These are phyloP conservation scores for Ditylenchus dipsaci DNA, from an alignment of 1,140 invertebrate species.

Conservation along the genomic window DNA sequence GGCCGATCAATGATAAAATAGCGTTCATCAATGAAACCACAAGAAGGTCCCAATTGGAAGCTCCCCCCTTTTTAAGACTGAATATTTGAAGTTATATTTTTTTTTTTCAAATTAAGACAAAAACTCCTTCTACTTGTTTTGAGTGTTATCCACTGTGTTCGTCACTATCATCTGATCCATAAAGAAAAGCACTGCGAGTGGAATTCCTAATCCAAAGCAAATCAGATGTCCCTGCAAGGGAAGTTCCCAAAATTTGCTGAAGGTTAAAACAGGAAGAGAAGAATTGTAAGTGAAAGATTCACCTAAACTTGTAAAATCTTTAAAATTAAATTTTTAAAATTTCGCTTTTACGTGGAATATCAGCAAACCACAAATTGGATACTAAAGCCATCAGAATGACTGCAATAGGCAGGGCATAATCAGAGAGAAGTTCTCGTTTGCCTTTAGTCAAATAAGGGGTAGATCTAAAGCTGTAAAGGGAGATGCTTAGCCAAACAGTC, in stretches of 20 bases:
- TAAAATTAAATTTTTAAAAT: not conserved
- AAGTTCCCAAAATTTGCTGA: slow-evolving; percentile 36
- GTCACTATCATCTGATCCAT: slow-evolving; percentile 60
- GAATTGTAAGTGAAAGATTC: not conserved
- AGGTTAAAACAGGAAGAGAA: not conserved
- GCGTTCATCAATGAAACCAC: slow-evolving; percentile 61
- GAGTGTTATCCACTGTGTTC: slow-evolving; percentile 61
- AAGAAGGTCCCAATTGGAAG: slow-evolving; percentile 62
- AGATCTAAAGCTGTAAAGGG: slow-evolving; percentile 60
- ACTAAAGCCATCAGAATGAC: slow-evolving; percentile 60
- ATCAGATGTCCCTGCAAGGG: slow-evolving; percentile 48
- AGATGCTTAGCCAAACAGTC: slow-evolving; percentile 60
- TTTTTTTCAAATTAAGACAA: too few relatives aligned
- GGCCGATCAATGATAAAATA: slow-evolving; percentile 59
- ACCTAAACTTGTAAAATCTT: not conserved
- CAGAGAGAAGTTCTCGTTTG: slow-evolving; percentile 60
- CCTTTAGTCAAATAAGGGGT: slow-evolving; percentile 60
- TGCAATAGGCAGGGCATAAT: slow-evolving; percentile 56
- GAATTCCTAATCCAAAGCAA: slow-evolving; percentile 59
- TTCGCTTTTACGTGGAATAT: slow-evolving; percentile 58
- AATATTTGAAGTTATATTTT: slow-evolving; percentile 8
- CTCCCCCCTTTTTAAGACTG: slow-evolving; percentile 61
- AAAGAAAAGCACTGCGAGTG: slow-evolving; percentile 59
- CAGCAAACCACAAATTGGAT: slow-evolving; percentile 59
- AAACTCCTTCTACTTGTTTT: slow-evolving; percentile 59